Base-by-base conservation (phyloP, 2,888 invertebrate species). In the Hemicrepidius hirtus region DNA sequence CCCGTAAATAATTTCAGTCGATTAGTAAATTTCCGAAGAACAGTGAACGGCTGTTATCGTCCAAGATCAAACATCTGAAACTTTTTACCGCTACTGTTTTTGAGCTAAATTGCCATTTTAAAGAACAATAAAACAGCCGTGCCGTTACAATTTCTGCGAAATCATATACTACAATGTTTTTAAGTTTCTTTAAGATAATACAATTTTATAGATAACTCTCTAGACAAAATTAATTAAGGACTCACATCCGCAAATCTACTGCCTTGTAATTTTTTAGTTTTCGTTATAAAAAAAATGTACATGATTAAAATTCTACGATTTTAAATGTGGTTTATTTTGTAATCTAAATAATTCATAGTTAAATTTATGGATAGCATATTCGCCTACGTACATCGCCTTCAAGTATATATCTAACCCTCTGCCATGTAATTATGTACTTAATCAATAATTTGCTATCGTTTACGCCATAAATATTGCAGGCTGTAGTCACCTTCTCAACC, bases 361-460 rank as follows among this genome's bases (percentile, higher is more conserved):
- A 71, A 71, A 60, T 63, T n/a, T 69, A 69, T 66, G 66, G 65
- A 20, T 60, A 71, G 50, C 63, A 41, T 21, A 62, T 44, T 63
- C 63, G 69, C 62, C 55, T 63, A 63, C 69, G 18, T 68, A 49
- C 3, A 65, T 53, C 18, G 40, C 40, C 49, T 60, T 68, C 37
- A 28, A 63, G 62, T 21, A 53, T 53, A 50, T 53, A 50, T 60
- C 18, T 16, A 55, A 44, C 55, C 63, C 28, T 66, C 24, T 32
- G 41, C 37, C 46, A 24, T 50, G 35, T 65, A 71, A 66, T 71
- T 66, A 60, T 40, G 46, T 66, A 50, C 59, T 59, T 71, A 63
- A 71, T 71, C 40, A 65, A 64, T 67, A 69, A 68, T 74, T 74
- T 71, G 68, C 63, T 63, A 59, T 60, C 46, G 46, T 46, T 57